phyloP scores from a whole-genome alignment of 2,113 vertebrate genomes.

The Mus spicilegus region DNA sequence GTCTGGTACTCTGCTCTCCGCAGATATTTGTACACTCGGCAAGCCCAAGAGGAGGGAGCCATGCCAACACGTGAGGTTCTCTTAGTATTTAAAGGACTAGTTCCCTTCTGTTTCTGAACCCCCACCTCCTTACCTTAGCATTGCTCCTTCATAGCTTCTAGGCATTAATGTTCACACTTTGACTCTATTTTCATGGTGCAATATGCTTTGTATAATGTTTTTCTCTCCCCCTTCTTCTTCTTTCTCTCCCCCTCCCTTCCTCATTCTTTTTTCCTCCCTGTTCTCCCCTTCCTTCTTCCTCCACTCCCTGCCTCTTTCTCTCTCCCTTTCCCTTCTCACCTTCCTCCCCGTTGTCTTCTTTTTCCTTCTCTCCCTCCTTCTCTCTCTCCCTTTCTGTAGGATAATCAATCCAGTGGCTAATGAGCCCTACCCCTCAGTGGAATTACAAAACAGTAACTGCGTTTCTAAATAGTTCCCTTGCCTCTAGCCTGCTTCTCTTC shows the following conservation, averaged over 20 bases:
- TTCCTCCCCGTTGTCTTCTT: neutral
- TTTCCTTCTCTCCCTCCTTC: neutral
- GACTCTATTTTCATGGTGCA: slow-evolving; percentile 68
- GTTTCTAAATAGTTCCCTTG: slow-evolving; percentile 81
- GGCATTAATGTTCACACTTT: slow-evolving; percentile 58
- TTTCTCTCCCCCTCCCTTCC: no score
- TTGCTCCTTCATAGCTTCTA: slow-evolving; percentile 40
- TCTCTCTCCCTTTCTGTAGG: neutral
- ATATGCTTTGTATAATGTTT: slow-evolving; percentile 68
- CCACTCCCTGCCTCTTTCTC: neutral
- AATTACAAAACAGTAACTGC: slow-evolving; percentile 81
- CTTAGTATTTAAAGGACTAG: slow-evolving; percentile 41
- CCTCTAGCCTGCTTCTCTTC: slow-evolving; percentile 75
- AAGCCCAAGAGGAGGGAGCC: slow-evolving; percentile 41
- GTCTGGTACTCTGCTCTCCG: neutral
- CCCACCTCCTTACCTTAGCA: neutral
- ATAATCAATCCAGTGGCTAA: slow-evolving; percentile 75
- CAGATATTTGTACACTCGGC: slow-evolving; percentile 32
- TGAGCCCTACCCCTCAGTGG: slow-evolving; percentile 72
- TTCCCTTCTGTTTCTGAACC: slow-evolving; percentile 54
- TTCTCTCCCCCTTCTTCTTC: neutral
- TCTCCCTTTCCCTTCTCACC: neutral
- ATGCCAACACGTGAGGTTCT: slow-evolving; percentile 25
- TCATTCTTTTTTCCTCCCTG: neutral
- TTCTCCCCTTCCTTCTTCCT: neutral